Conservation (phyloP, 2,888 invertebrate genomes). For the Drosophila austrosaltans region DNA sequence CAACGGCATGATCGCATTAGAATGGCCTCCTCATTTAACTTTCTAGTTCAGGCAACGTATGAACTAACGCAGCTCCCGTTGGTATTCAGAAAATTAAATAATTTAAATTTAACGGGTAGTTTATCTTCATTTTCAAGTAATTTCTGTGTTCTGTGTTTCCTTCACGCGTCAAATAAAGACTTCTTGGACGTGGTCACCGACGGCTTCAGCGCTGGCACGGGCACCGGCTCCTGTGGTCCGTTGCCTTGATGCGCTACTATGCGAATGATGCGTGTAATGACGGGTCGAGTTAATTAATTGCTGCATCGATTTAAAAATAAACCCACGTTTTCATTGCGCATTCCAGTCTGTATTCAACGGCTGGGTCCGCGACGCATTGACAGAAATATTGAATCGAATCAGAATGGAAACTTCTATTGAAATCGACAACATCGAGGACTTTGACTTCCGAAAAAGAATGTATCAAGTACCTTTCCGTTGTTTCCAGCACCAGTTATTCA, state of each 20-base stretch:
- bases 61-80: slow-evolving; percentile 31
- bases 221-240: slow-evolving; percentile 70
- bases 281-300: slow-evolving; percentile 78
- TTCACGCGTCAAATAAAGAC: slow-evolving; percentile 65
- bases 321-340: slow-evolving; percentile 71
- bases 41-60: no score
- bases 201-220: slow-evolving; percentile 2
- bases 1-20: no score
- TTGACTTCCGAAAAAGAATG: slow-evolving; percentile 59
- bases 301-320: slow-evolving; percentile 78
- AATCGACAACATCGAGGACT: slow-evolving; percentile 46
- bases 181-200: slow-evolving; percentile 19
- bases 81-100: slow-evolving; percentile 61
- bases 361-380: slow-evolving; percentile 29
- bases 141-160: slow-evolving; percentile 55
- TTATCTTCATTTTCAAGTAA: slow-evolving; percentile 50
- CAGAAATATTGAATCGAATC: slow-evolving; percentile 70
- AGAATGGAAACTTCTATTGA: slow-evolving; percentile 42
- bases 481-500: slow-evolving; percentile 33
- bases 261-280: slow-evolving; percentile 78
- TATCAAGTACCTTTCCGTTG: not conserved
- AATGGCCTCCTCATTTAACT: no score
- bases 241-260: slow-evolving; percentile 72
- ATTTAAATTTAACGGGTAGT: slow-evolving; percentile 60
- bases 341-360: slow-evolving; percentile 63